A percentile compares a stretch with the other conserved stretches of the same genome.
phyloP scores from a whole-genome alignment of 37 sponge, comb jelly and placozoan species.

The Ianthella basta region DNA sequence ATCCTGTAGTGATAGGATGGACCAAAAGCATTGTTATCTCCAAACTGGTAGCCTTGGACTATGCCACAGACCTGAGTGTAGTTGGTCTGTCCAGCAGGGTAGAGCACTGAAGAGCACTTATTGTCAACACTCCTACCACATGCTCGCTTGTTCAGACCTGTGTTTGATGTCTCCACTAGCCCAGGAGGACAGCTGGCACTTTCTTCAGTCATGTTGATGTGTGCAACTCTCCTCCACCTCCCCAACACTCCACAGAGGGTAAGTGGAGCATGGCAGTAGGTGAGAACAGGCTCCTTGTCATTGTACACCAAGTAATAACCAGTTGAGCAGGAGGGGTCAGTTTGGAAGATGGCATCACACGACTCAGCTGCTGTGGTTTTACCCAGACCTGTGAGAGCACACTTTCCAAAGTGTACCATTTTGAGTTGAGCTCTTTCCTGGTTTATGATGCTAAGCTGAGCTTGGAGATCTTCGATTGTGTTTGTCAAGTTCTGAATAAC shows the following conservation, averaged over 20 bases:
- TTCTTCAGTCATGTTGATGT: conserved; percentile 23
- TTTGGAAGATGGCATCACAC: conserved; percentile 9
- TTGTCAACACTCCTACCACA: conserved; percentile 11
- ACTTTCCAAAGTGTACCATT: background rate
- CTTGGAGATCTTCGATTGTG: background rate
- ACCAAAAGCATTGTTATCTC: conserved; percentile 15
- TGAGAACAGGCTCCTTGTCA: background rate
- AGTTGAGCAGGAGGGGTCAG: background rate
- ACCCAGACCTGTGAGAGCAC: background rate
- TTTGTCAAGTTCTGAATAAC: too few species aligned
- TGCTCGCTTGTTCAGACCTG: background rate
- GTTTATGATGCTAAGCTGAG: background rate
- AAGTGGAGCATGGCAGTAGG: conserved; percentile 6
- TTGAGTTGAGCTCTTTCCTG: background rate
- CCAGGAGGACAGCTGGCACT: conserved; percentile 6
- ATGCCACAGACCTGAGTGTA: conserved; percentile 17
- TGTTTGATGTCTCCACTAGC: background rate
- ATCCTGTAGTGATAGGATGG: background rate
- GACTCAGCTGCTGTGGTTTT: background rate
- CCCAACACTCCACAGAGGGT: conserved; percentile 15
- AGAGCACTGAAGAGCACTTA: background rate
- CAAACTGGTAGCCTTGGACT: background rate
- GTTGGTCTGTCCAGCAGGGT: background rate
- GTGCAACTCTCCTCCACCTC: conserved; percentile 3
- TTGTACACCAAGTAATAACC: conserved; percentile 6